These are phyloP conservation scores for Motacilla tschutschensis DNA, from an alignment of 2,113 vertebrate genomes.

Conservation along the genomic window DNA sequence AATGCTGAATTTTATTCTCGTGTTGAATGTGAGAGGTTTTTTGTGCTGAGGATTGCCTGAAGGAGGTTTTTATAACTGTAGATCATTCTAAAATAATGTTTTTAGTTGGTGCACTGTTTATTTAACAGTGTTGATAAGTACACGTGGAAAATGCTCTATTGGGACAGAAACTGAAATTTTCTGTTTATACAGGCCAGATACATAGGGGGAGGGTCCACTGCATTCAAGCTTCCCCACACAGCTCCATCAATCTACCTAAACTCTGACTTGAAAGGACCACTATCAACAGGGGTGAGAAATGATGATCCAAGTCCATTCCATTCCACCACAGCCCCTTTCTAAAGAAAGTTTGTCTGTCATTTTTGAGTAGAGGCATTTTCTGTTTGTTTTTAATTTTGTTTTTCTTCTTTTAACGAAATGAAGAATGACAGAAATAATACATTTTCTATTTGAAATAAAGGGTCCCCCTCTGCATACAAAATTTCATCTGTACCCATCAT, in stretches of 20 bases:
- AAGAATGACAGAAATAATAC: background rate
- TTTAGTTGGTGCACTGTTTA: background rate
- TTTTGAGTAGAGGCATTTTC: background rate
- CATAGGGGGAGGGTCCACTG: constrained; percentile 78
- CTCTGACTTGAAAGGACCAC: constrained; percentile 84
- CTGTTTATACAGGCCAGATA: constrained; percentile 79
- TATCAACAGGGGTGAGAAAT: constrained; percentile 82
- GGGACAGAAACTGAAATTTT: constrained; percentile 65
- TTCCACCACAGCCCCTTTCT: constrained; percentile 47
- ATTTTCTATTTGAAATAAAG: background rate
- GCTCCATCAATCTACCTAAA: constrained; percentile 81
- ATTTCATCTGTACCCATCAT: background rate
- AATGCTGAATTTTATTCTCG: background rate
- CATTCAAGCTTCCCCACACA: constrained; percentile 81
- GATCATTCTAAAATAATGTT: background rate
- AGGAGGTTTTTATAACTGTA: background rate
- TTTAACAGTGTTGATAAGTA: background rate
- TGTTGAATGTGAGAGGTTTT: background rate
- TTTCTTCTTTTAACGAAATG: background rate
- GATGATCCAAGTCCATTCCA: constrained; percentile 65
- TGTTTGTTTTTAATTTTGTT: background rate
- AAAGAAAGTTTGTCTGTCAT: constrained; percentile 1
- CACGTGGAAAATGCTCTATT: background rate
- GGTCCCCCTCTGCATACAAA: background rate
- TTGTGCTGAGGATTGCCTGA: background rate